These are phyloP conservation scores for Porites divaricata DNA, from an alignment of 92 coral and sea anemone species.

Conservation along the genomic window DNA sequence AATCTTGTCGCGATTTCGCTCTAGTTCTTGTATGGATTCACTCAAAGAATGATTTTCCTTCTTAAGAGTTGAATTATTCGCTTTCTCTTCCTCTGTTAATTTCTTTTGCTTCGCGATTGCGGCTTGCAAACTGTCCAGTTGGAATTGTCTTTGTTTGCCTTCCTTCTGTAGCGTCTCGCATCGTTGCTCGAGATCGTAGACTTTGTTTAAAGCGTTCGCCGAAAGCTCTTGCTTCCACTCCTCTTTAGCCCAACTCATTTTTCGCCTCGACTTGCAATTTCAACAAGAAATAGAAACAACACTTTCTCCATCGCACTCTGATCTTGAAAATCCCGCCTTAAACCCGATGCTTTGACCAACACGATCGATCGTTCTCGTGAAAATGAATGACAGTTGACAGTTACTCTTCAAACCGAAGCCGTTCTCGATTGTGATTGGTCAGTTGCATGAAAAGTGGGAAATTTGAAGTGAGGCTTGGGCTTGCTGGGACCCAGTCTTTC, in stretches of 20 bases:
- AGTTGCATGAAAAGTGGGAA: constrained; percentile 19
- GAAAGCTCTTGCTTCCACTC: constrained; percentile 92
- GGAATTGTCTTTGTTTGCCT: constrained; percentile 86
- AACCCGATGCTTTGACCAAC: background rate
- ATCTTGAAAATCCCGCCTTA: constrained; percentile 27
- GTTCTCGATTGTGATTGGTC: constrained; percentile 40
- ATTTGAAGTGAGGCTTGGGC: constrained; percentile 34
- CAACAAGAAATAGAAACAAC: background rate
- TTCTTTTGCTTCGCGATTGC: constrained; percentile 86
- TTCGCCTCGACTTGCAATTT: background rate
- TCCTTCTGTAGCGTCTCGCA: constrained; percentile 86
- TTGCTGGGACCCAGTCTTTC: constrained; percentile 12
- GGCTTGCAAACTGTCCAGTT: constrained; percentile 81
- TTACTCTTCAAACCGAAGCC: constrained; percentile 11
- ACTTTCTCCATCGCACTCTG: background rate
- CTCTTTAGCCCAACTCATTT: constrained; percentile 97
- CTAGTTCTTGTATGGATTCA: constrained; percentile 82
- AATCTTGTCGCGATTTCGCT: constrained; percentile 73
- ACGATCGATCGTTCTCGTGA: background rate
- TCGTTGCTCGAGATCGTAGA: constrained; percentile 79
- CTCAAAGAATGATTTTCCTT: constrained; percentile 74
- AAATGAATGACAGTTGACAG: constrained; percentile 36
- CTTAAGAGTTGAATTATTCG: constrained; percentile 55
- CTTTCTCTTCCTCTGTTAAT: constrained; percentile 81
- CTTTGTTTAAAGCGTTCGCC: constrained; percentile 74